Base-by-base conservation (phyloP, 2,113 vertebrate genomes). In the Elaphurus davidianus region DNA sequence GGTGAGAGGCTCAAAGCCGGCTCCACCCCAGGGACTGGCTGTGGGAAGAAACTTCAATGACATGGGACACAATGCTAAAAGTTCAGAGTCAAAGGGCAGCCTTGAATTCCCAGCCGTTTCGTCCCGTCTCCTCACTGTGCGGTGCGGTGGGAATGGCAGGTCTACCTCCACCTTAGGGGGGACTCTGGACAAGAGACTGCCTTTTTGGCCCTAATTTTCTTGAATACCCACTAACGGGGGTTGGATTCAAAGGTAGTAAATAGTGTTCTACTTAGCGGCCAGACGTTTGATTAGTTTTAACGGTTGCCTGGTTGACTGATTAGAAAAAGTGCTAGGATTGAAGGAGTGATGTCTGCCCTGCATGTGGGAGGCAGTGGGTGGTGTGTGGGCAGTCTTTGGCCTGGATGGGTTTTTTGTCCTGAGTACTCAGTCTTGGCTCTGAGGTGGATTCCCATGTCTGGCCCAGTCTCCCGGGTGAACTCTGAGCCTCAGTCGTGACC, bases 41-140 rank as follows among this genome's bases (percentile, higher is more conserved):
- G 9, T 96, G 93, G 95, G 94, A 96, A 96, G 89, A 82, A 81
- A 78, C 36, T 93, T 92, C 74, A 86, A 1, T 33, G 88, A 92
- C 36, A 43, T 13, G n/a, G n/a, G 25, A 40, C 15, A 45, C 88
- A 62, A 92, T 27, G 81, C 86, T n/a, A 2, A 15, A 67, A 87
- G 55, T 50, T 90, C 45, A 87, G 50, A 57, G 90, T 74, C 82
- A 71, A 55, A 85, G 67, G 92, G 71, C 87, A 57, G 21, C 55
- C 28, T 45, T 2, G 3, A 60, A 59, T 87, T 82, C 62, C 40
- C 36, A 91, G 62, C 71, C 4, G 52, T 95, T 74, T 47, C 14
- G 62, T 83, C 88, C 12, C 4, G 0, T 8, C 81, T 12, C 33
- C 33, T 87, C 47, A 87, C 6, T 23, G 50, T 8, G 28, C 27